Evolutionary conservation across 2,797 vertebrate genomes (phyloP).

Genomic region (Hydrophis major): DNA sequence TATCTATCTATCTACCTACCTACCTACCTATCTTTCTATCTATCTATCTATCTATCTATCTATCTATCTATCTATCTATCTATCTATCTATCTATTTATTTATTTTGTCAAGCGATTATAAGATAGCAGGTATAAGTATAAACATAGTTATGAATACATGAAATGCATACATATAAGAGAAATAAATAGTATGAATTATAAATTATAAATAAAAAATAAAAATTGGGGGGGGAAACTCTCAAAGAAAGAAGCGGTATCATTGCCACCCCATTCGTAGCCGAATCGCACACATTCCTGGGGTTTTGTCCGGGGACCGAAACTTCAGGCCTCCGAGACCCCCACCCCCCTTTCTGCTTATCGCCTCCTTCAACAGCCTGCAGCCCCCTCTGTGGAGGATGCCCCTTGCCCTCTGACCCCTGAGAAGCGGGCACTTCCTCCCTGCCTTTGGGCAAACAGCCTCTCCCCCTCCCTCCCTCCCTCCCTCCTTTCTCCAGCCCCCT

Average conservation of each 20-base stretch:
- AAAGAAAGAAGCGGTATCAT: background rate
- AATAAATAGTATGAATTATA: no score
- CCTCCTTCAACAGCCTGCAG: conserved; percentile 35
- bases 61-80: no score
- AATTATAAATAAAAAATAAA: no score
- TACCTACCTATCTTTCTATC: no score
- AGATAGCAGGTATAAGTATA: no score
- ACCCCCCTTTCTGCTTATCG: background rate
- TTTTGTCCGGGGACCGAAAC: background rate
- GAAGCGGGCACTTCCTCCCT: conserved; percentile 48
- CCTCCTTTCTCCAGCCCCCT: conserved; percentile 42
- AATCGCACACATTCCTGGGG: background rate
- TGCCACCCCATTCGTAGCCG: background rate
- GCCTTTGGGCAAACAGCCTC: conserved; percentile 56
- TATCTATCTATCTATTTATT: no score
- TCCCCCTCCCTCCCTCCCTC: conserved; percentile 39
- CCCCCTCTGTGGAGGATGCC: conserved; percentile 54
- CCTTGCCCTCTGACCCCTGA: conserved; percentile 37
- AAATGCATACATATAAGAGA: no score
- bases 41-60: no score
- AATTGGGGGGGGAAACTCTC: background rate
- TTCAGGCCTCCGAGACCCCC: background rate
- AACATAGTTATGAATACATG: no score
- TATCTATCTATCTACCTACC: no score
- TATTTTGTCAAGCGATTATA: no score